Evolutionary conservation across 35 echinoderm and acorn worm species (phyloP).

Genomic region (Apostichopus parvimensis): DNA sequence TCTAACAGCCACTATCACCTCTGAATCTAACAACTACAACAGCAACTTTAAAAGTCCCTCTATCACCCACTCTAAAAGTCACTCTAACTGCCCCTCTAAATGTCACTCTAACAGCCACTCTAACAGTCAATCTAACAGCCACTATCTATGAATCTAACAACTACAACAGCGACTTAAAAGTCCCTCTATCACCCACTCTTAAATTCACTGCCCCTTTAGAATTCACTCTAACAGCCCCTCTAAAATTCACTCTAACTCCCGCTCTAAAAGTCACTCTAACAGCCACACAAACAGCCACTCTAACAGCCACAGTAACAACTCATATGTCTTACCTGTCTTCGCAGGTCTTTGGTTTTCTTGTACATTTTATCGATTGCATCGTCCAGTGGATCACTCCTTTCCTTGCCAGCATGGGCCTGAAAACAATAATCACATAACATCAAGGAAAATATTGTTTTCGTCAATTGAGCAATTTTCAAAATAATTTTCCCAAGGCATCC

Average conservation of each 20-base stretch:
- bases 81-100: too few relatives aligned
- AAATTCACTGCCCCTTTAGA: neutral
- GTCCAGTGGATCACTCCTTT: conserved; percentile 89
- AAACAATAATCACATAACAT: neutral
- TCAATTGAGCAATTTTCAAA: too few relatives aligned
- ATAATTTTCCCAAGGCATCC: too few relatives aligned
- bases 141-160: too few relatives aligned
- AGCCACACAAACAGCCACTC: too few relatives aligned
- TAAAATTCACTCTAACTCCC: neutral
- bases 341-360: conserved; percentile 91
- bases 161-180: too few relatives aligned
- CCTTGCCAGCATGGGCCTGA: conserved; percentile 86
- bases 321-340: conserved; percentile 84
- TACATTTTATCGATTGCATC: conserved; percentile 94
- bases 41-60: too few relatives aligned
- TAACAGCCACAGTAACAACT: neutral
- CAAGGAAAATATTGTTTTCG: neutral
- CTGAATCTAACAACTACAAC: too few relatives aligned
- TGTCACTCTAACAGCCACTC: too few relatives aligned
- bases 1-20: too few relatives aligned
- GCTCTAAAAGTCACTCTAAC: neutral
- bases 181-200: neutral
- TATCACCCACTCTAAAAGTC: too few relatives aligned
- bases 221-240: neutral
- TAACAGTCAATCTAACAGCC: too few relatives aligned